Conservation (phyloP, 2,797 vertebrate genomes). For the Acipenser oxyrinchus region DNA sequence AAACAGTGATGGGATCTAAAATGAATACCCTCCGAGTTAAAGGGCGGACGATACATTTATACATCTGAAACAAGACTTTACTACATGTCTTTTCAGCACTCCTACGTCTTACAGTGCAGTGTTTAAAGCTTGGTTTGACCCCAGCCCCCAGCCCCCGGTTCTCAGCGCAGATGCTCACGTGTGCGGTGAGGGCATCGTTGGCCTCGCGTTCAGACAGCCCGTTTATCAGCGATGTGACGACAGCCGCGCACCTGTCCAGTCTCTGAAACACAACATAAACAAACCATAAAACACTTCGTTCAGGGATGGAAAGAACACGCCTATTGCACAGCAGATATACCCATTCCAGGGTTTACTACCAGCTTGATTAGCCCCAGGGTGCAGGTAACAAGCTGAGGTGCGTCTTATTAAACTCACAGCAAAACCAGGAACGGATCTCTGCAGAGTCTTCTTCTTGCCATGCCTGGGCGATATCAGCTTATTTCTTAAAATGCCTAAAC, state of each 20-base stretch:
- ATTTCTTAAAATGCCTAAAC: no score
- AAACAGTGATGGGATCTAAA: no score
- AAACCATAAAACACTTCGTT: not conserved
- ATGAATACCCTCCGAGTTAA: no score
- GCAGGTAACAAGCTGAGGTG: not conserved
- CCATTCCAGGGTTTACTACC: not conserved
- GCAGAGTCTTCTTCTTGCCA: no score
- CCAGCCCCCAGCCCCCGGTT: not conserved
- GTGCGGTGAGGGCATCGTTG: conserved; percentile 85
- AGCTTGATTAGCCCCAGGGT: not conserved
- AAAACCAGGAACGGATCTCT: not conserved
- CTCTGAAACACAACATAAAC: conserved; percentile 48
- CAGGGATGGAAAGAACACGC: not conserved
- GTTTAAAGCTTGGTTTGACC: no score
- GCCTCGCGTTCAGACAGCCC: conserved; percentile 86
- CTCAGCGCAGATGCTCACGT: conserved; percentile 59
- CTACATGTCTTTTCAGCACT: no score
- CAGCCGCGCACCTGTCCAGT: conserved; percentile 75
- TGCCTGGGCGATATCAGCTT: no score
- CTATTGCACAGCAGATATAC: not conserved
- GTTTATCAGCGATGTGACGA: conserved; percentile 71
- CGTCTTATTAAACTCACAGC: not conserved
- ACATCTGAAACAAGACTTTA: no score
- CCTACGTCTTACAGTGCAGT: no score
- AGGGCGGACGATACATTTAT: no score